A percentile compares a stretch with the other conserved stretches of the same genome.
These are phyloP conservation scores for Verasper variegatus DNA, from an alignment of 2,113 vertebrate species.

Conservation along the genomic window DNA sequence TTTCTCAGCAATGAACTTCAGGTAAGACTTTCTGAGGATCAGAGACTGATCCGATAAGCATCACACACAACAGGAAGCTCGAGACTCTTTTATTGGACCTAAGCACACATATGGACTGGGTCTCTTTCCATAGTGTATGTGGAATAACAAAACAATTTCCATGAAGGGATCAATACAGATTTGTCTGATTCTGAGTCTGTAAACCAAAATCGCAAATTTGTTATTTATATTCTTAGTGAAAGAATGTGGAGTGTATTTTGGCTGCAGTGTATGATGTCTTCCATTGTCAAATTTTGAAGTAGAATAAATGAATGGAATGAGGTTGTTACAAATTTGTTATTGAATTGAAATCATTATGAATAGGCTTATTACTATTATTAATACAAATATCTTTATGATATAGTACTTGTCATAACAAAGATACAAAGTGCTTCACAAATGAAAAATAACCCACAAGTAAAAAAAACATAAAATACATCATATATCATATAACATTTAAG, in stretches of 20 bases:
- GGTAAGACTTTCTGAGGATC: constrained; percentile 53
- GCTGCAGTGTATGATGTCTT: neutral
- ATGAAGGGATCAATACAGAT: neutral
- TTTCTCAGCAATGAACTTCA: constrained; percentile 48
- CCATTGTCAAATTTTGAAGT: too few species aligned
- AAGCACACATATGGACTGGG: neutral
- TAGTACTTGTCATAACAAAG: too few species aligned
- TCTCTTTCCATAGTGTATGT: neutral
- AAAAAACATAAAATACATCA: too few species aligned
- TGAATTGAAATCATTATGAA: too few species aligned
- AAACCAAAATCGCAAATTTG: too few species aligned
- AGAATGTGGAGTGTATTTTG: neutral
- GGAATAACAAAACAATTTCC: neutral
- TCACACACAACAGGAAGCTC: neutral
- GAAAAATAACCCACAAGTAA: too few species aligned
- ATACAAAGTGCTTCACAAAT: too few species aligned
- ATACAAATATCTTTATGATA: too few species aligned
- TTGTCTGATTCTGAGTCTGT: neutral
- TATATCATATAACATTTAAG: too few species aligned
- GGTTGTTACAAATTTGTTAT: too few species aligned
- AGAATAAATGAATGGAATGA: too few species aligned
- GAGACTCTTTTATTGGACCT: neutral
- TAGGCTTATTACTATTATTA: too few species aligned
- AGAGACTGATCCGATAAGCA: neutral
- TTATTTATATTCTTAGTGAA: neutral